These are phyloP conservation scores for Rhyacophila brunnea DNA, from an alignment of 1,140 invertebrate species.

Conservation along the genomic window DNA sequence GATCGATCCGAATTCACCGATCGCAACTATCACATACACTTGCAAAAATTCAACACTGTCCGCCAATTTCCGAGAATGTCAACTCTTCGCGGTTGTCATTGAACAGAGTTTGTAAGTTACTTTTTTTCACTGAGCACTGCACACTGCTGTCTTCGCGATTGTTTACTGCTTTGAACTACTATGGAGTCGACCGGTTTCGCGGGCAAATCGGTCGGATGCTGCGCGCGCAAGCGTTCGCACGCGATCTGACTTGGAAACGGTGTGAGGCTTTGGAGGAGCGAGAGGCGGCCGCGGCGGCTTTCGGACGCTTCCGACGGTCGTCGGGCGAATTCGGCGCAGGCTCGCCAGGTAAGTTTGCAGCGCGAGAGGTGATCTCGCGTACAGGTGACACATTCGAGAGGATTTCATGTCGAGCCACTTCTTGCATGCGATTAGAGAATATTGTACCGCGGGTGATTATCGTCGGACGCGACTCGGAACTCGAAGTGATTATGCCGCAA, in stretches of 20 bases:
- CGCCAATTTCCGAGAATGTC: no score
- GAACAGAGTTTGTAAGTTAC: background rate
- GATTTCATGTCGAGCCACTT: background rate
- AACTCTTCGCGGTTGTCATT: background rate
- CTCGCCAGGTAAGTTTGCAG: no score
- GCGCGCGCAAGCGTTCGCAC: background rate
- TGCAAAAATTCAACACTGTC: no score
- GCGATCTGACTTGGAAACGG: background rate
- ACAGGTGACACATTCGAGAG: background rate
- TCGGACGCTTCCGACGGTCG: background rate
- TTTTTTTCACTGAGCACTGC: no score
- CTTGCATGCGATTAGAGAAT: no score
- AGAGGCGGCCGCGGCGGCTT: background rate
- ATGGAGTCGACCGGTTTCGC: no score
- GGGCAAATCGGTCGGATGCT: background rate
- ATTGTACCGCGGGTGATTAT: no score
- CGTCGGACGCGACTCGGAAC: no score
- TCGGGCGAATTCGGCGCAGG: background rate
- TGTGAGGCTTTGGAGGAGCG: constrained; percentile 1
- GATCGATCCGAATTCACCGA: background rate
- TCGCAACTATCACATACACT: background rate
- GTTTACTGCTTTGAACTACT: no score
- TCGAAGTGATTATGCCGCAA: no score
- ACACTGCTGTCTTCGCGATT: no score
- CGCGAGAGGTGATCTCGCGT: background rate